Evolutionary conservation across 2,797 vertebrate genomes (phyloP).

Genomic region (Florisuga fusca): DNA sequence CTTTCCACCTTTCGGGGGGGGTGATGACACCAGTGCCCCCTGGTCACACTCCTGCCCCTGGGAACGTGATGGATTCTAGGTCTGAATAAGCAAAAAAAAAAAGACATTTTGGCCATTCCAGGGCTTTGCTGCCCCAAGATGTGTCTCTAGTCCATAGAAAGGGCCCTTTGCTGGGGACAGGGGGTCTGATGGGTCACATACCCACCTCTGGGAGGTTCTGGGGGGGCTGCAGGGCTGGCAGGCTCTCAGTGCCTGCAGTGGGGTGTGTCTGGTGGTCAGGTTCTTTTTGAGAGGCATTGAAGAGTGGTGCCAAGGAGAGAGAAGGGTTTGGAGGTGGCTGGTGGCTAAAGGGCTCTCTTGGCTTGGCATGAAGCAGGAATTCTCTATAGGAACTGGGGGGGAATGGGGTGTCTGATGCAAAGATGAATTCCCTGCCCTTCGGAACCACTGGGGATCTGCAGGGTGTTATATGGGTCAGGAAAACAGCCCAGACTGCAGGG

Average conservation of each 20-base stretch:
- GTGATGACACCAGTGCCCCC: not conserved
- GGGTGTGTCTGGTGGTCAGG: not conserved
- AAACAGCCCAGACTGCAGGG: not conserved
- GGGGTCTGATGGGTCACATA: fast-evolving
- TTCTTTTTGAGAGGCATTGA: not conserved
- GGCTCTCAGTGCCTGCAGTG: fast-evolving
- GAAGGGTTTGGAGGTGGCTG: not conserved
- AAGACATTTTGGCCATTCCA: not conserved
- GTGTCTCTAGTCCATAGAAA: fast-evolving
- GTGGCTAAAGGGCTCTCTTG: not conserved
- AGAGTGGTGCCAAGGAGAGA: not conserved
- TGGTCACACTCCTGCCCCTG: fast-evolving
- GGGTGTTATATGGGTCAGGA: not conserved
- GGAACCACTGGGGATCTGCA: not conserved
- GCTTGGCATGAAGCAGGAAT: not conserved
- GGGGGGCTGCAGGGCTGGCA: not conserved
- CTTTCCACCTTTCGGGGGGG: not conserved
- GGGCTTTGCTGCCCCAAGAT: not conserved
- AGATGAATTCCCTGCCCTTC: not conserved
- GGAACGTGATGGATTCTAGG: not conserved
- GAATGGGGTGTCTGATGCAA: not conserved
- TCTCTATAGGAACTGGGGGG: fast-evolving
- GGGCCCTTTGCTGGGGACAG: not conserved
- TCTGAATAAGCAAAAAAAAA: not conserved
- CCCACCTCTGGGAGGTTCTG: not conserved